Base-by-base conservation (phyloP, 2,888 invertebrate species). In the Ormia ochracea region DNA sequence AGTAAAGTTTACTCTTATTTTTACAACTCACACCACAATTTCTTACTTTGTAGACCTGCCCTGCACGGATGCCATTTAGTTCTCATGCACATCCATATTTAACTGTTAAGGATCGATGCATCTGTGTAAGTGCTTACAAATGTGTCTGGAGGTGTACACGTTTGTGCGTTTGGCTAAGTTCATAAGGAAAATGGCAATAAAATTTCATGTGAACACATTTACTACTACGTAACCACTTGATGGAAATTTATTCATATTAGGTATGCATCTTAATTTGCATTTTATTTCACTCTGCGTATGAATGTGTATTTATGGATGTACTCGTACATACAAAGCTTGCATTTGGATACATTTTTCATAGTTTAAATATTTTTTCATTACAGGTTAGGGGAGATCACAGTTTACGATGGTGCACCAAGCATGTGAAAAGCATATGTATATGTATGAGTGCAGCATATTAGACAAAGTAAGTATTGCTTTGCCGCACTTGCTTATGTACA, bases 241-340 rank as follows among this genome's bases (percentile, higher is more conserved):
- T 61, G 52, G 41, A 50, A 70, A 77, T 77, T 70, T 77, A 77
- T 70, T 77, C 69, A 63, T 77, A 63, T 70, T 61, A n/a, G n/a
- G n/a, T n/a, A 70, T 77, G 48, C 48, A 70, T 54, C 21, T 52
- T 52, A 48, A 69, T 48, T 43, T 63, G 41, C 31, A 72, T 54
- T 48, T 19, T 41, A 5, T 59, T 56, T 21, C 45, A 26, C 19
- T 23, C 23, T 43, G 19, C 12, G 65, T 52, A 21, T 26, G 41
- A 12, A 12, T 33, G 10, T 45, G 7, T 36, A 17, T 50, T 23
- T 31, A 10, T 36, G 28, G 19, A 31, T 59, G 38, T 50, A 26
- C 9, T 1, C n/a, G n/a, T 19, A 19, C 5, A 38, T 14, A 7
- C 19, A 36, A 10, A 36, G 17, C 33, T 26, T 10, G 9, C 48